Conservation (phyloP, 2,797 vertebrate genomes). For the Cuculus canorus region DNA sequence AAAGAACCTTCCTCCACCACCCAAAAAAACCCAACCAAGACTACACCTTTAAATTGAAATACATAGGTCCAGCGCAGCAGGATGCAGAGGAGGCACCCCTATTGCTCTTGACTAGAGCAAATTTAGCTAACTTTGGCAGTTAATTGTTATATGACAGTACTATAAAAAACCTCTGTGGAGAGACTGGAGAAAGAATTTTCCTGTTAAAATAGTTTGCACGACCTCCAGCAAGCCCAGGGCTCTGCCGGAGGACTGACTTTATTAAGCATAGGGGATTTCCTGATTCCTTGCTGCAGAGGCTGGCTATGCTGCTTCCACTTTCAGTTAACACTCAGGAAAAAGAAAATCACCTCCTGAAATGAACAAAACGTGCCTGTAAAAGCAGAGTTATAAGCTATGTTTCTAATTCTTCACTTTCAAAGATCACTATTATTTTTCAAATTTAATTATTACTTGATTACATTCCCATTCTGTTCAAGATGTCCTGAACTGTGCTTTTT, state of each 20-base stretch:
- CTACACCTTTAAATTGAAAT: neutral
- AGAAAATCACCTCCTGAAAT: neutral
- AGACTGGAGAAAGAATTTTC: neutral
- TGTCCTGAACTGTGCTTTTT: neutral
- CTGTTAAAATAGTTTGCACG: neutral
- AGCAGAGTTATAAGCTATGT: neutral
- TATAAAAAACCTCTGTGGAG: neutral
- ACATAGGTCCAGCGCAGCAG: neutral
- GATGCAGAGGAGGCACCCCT: neutral
- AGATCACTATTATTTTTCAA: neutral
- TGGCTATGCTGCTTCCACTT: neutral
- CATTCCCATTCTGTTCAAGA: neutral
- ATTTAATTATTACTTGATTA: neutral
- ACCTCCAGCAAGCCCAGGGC: accelerated
- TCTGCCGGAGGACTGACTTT: neutral
- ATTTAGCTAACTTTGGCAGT: neutral
- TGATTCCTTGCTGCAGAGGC: neutral
- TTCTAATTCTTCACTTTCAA: neutral
- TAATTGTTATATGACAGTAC: neutral
- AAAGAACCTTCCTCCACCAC: accelerated
- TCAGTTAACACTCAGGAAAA: neutral
- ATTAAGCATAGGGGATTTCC: neutral
- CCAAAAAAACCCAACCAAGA: neutral
- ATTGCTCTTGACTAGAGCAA: neutral
- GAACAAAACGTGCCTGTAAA: neutral